A percentile compares a stretch with the other conserved stretches of the same genome.
phyloP scores from a whole-genome alignment of 2,888 invertebrate genomes.

The Esperia sulphurella region DNA sequence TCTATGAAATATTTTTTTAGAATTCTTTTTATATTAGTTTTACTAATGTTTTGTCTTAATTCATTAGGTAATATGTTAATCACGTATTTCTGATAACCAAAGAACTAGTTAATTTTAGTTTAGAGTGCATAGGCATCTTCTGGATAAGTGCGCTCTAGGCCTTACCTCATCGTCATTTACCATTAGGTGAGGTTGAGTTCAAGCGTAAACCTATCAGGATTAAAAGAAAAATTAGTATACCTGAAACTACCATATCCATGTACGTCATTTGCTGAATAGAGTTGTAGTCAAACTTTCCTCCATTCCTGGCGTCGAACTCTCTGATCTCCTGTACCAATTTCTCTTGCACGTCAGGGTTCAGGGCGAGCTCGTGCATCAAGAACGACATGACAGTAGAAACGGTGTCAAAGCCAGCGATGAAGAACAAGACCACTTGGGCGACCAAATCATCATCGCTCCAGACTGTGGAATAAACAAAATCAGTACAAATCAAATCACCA shows the following conservation, averaged over 20 bases:
- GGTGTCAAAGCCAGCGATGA: slow-evolving; percentile 25
- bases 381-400: slow-evolving; percentile 67
- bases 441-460: not conserved
- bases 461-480: not conserved
- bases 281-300: slow-evolving; percentile 68
- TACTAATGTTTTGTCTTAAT: no score
- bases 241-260: slow-evolving; percentile 64
- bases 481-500: not conserved
- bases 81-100: no score
- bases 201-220: no score
- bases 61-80: no score
- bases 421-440: not conserved
- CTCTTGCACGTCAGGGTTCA: slow-evolving; percentile 78
- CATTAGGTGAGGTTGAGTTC: no score
- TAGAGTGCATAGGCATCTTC: no score
- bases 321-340: slow-evolving; percentile 75
- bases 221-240: slow-evolving; percentile 37
- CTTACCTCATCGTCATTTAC: no score
- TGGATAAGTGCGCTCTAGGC: no score
- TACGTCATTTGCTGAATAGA: slow-evolving; percentile 50
- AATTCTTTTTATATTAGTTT: no score
- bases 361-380: slow-evolving; percentile 75
- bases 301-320: slow-evolving; percentile 53
- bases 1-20: no score
- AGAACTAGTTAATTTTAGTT: no score